Evolutionary conservation across 2,888 invertebrate species (phyloP), one percentile per base, ranked within the genome.

Genomic region (Eledona agricola): DNA sequence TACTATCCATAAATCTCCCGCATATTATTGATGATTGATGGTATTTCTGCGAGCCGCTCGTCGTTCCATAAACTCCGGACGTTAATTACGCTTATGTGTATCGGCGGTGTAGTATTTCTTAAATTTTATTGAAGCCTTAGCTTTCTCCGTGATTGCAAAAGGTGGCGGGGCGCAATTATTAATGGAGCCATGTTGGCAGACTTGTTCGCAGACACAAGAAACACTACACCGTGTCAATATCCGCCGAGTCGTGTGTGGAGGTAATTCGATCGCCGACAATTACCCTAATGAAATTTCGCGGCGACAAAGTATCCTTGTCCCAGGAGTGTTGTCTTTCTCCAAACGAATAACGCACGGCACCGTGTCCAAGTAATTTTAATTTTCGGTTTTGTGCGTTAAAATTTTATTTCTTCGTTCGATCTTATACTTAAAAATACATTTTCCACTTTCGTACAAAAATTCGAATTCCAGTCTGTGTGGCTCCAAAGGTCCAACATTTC

Each of bases 241-340:
- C 37, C 25, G 32, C 25, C 38, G 17, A 43, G 29, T 45, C 45
- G 32, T 51, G 42, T 51, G 50, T 43, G 20, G 28, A 40, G 28
- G 61, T 55, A 58, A 59, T 52, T 34, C 38, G 59, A 61, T 55
- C 46, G 28, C 32, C 42, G 47, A 35, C 57, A 59, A 58, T 61
- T 57, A 58, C 56, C 51, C 52, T 61, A 61, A 61, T 61, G 59
- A 59, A 59, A 59, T 58, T 57, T 54, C 51, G 49, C 57, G 20
- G 22, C 43, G 47, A 16, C 16, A 9, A 26, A 32, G 5, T 43
- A 22, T 31, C 10, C 13, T 23, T 15, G 10, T 35, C 46, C 7
- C 46, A 47, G 35, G 46, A 17, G 35, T 5, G 37, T 46, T 37
- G 35, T 19, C 25, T 35, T 51, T 51, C 51, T 4, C 11, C n/a